These are phyloP conservation scores for Paralinhomoeus sp. DNA, from an alignment of 2,888 invertebrate genomes.

Conservation along the genomic window DNA sequence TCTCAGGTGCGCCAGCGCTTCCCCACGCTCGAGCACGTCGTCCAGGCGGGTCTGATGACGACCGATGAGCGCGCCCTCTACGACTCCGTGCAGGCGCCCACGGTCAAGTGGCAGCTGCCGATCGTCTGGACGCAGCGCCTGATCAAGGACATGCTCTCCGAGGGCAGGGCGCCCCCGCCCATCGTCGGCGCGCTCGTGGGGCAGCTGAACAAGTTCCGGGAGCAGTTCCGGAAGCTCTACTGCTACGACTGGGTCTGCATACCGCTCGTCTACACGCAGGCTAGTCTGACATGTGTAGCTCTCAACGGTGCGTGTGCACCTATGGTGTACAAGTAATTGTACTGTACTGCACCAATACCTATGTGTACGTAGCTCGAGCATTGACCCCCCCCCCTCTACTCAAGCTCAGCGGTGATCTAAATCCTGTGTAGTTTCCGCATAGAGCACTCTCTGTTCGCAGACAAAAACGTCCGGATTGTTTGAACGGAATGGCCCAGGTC, in stretches of 20 bases:
- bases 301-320: no score
- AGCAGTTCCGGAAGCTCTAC: conserved; percentile 4
- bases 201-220: conserved; percentile 1
- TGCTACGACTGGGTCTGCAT: no score
- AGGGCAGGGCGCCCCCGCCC: background rate
- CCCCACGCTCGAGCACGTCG: conserved; percentile 26
- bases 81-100: conserved; percentile 16
- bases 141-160: conserved; percentile 2
- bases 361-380: no score
- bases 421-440: no score
- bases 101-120: conserved; percentile 16
- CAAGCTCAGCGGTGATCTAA: no score
- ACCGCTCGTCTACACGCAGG: conserved; percentile 15
- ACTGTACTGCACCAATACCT: no score
- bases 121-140: conserved; percentile 15
- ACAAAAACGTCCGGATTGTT: no score
- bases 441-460: no score
- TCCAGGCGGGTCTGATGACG: conserved; percentile 24
- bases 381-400: no score
- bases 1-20: conserved; percentile 21
- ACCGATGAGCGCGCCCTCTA: conserved; percentile 24
- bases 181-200: background rate
- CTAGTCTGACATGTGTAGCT: no score
- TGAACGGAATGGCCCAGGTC: no score
- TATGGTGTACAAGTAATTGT: no score